A percentile compares a stretch with the other conserved stretches of the same genome.
phyloP scores from a whole-genome alignment of 2,888 invertebrate genomes.

The Oxyteleia sp. region DNA sequence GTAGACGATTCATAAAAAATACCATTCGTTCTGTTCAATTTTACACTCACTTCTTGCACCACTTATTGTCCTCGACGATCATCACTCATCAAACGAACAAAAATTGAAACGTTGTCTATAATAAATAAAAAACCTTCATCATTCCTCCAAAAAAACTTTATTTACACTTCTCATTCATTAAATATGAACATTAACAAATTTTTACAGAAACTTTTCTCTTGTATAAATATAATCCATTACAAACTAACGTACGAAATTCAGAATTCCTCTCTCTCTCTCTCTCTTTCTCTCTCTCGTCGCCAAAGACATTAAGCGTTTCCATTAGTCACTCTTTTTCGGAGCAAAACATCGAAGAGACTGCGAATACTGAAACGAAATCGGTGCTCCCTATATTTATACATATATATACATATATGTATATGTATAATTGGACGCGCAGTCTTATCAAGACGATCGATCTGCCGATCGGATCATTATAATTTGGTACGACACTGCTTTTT shows the following conservation, averaged over 20 bases:
- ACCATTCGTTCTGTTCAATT: no score
- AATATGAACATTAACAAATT: constrained; percentile 9
- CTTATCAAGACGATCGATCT: constrained; percentile 82
- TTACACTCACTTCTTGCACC: neutral
- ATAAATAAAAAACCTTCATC: constrained; percentile 1
- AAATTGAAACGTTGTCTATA: no score
- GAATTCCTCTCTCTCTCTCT: neutral
- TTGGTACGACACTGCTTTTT: constrained; percentile 79
- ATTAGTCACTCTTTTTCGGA: constrained; percentile 1
- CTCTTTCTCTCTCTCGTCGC: neutral
- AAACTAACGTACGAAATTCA: constrained; percentile 3
- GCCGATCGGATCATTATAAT: constrained; percentile 76
- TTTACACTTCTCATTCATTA: constrained; percentile 3
- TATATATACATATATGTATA: no score
- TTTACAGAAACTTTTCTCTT: constrained; percentile 5
- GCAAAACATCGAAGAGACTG: constrained; percentile 76
- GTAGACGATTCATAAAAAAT: no score
- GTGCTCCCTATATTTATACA: constrained; percentile 76
- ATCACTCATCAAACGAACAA: neutral
- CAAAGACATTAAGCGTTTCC: constrained; percentile 3
- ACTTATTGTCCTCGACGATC: constrained; percentile 12
- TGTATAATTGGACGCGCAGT: constrained; percentile 86
- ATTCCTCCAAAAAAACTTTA: constrained; percentile 4
- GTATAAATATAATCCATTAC: constrained; percentile 1
- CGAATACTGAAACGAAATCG: constrained; percentile 77